A percentile compares a stretch with the other conserved stretches of the same genome.
phyloP scores from a whole-genome alignment of 2,113 vertebrate genomes.

The Poecile atricapillus region DNA sequence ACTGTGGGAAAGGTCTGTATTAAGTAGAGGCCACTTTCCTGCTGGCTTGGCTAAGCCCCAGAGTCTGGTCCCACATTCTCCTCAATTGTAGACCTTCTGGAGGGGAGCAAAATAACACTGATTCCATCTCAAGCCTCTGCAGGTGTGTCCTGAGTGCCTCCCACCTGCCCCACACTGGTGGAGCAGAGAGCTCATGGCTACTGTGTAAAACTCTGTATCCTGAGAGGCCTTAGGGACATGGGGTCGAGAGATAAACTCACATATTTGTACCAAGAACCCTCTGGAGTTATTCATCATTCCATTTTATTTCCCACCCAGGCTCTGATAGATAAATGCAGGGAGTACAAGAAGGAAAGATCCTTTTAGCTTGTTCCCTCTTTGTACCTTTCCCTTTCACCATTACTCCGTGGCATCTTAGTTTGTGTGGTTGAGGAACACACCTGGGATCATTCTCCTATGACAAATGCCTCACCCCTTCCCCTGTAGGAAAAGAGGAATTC shows the following conservation, averaged over 20 bases:
- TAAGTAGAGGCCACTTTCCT: background rate
- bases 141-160: background rate
- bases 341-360: background rate
- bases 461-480: background rate
- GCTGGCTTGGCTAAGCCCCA: background rate
- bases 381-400: background rate
- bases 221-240: accelerated
- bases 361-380: background rate
- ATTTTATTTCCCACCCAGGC: background rate
- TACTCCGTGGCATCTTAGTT: too few species aligned
- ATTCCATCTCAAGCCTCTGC: background rate
- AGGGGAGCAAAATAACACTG: background rate
- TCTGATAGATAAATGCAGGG: background rate
- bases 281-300: background rate
- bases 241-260: background rate
- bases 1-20: background rate
- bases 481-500: background rate
- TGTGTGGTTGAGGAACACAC: background rate
- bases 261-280: background rate
- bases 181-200: background rate
- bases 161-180: background rate
- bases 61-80: accelerated
- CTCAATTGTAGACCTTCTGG: accelerated
- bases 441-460: background rate
- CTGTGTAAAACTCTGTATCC: background rate